A percentile compares a stretch with the other conserved stretches of the same genome.
phyloP scores from a whole-genome alignment of 1,140 invertebrate genomes.

The Plectrocnemia conspersa region DNA sequence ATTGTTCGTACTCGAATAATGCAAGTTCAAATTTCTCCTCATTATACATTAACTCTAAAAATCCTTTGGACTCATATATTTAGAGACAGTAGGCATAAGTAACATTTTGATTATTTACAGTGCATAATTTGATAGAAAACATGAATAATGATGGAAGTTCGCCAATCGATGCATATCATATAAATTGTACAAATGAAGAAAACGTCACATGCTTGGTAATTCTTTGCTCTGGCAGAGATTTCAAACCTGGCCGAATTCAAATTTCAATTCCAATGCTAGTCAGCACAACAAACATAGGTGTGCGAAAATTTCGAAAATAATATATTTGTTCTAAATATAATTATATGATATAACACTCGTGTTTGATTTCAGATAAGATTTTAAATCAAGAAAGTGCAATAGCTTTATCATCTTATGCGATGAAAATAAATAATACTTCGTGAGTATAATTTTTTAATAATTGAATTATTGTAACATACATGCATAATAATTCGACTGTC shows the following conservation, averaged over 20 bases:
- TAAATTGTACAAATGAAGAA: conserved; percentile 12
- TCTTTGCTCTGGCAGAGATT: background rate
- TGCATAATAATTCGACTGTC: background rate
- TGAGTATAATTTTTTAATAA: background rate
- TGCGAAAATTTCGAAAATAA: too few relatives aligned
- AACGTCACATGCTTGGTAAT: background rate
- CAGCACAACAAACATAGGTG: conserved; percentile 3
- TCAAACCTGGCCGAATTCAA: background rate
- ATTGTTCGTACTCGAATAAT: too few relatives aligned
- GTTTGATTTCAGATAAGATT: too few relatives aligned
- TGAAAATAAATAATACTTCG: background rate
- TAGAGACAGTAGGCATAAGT: background rate
- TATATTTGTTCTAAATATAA: conserved; percentile 8
- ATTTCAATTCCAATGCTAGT: background rate
- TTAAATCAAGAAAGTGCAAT: too few relatives aligned
- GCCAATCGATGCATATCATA: background rate
- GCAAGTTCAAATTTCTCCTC: too few relatives aligned
- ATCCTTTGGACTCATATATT: background rate
- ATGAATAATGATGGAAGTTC: background rate
- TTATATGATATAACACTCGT: background rate
- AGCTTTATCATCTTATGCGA: background rate
- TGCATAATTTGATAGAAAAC: background rate
- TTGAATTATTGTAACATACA: background rate
- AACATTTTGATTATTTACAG: background rate
- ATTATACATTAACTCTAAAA: too few relatives aligned